phyloP scores from a whole-genome alignment of 2,888 invertebrate species.

The Linyphia triangularis region DNA sequence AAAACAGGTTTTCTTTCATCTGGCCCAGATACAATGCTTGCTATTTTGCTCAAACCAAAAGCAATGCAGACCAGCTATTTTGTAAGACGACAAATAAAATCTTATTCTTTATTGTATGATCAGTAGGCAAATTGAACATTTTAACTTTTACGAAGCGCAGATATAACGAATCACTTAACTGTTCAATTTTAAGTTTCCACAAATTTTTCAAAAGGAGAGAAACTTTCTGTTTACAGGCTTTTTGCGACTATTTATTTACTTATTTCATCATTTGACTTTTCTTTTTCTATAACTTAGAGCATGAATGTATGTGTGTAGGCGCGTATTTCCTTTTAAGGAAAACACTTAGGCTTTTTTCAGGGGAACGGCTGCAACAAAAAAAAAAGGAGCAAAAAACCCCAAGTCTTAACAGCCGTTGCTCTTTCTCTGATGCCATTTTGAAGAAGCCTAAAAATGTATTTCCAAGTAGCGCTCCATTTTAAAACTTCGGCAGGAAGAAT shows the following conservation, averaged over 20 bases:
- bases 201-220: background rate
- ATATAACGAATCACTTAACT: background rate
- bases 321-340: slow-evolving; percentile 65
- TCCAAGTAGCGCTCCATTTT: slow-evolving; percentile 70
- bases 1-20: too few relatives aligned
- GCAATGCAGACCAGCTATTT: background rate
- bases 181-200: background rate
- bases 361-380: slow-evolving; percentile 17
- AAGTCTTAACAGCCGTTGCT: slow-evolving; percentile 68
- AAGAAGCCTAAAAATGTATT: slow-evolving; percentile 73
- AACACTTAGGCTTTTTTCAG: slow-evolving; percentile 65
- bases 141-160: background rate
- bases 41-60: too few relatives aligned
- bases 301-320: slow-evolving; percentile 53
- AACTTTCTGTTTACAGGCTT: slow-evolving; percentile 28
- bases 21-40: too few relatives aligned
- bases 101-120: background rate
- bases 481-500: slow-evolving; percentile 64
- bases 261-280: slow-evolving; percentile 56
- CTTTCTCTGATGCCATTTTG: slow-evolving; percentile 71
- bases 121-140: background rate
- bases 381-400: slow-evolving; percentile 12
- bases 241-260: slow-evolving; percentile 48
- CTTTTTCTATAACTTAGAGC: slow-evolving; percentile 36
- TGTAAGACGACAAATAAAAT: background rate